Conservation (phyloP, 2,113 vertebrate species). For the Apus apus region DNA sequence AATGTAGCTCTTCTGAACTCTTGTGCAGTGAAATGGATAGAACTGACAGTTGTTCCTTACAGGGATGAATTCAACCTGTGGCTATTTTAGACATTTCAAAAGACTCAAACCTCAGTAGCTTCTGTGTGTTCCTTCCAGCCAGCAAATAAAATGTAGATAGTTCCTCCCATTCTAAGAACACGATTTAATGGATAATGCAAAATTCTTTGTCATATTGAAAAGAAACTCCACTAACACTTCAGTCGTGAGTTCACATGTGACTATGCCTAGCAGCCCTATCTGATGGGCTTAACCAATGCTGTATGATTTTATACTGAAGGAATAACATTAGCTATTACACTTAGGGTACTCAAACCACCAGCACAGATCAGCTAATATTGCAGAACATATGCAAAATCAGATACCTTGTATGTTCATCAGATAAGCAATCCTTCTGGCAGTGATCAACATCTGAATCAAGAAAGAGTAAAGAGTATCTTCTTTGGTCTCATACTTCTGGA, state of each 20-base stretch:
- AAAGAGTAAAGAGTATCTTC: neutral
- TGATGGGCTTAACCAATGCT: neutral
- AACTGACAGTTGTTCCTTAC: neutral
- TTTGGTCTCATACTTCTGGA: neutral
- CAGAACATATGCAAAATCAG: neutral
- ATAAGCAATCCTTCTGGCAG: neutral
- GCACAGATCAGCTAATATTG: neutral
- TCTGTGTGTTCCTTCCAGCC: neutral
- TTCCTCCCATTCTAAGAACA: neutral
- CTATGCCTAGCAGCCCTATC: neutral
- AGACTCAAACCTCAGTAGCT: neutral
- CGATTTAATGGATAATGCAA: neutral
- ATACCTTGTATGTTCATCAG: neutral
- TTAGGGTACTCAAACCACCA: neutral
- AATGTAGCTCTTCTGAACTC: neutral
- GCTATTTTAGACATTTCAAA: neutral
- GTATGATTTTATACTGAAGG: neutral
- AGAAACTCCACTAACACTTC: neutral
- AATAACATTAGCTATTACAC: neutral
- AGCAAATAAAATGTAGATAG: neutral
- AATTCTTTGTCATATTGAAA: neutral
- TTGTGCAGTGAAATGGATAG: neutral
- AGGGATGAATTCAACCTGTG: neutral
- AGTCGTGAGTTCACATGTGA: neutral
- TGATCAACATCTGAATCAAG: neutral